These are phyloP conservation scores for Aphelenchoides besseyi DNA, from an alignment of 1,140 invertebrate species.

Conservation along the genomic window DNA sequence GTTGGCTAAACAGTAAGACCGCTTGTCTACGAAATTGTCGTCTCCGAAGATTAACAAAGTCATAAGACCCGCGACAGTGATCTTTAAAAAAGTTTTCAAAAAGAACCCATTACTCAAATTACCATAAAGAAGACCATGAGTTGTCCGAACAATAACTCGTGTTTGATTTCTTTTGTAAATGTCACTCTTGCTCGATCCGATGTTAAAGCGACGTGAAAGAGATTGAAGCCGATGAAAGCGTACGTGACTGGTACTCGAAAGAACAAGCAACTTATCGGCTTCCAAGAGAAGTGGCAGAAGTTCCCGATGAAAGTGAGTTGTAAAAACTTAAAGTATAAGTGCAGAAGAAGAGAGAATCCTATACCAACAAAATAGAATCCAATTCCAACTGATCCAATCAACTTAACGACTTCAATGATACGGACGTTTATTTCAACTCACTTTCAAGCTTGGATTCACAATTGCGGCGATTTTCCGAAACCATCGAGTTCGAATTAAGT, in stretches of 20 bases:
- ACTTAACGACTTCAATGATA: not conserved
- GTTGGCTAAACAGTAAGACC: not conserved
- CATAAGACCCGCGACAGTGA: not conserved
- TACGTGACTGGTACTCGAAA: not conserved
- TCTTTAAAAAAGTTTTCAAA: not conserved
- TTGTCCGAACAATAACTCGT: not conserved
- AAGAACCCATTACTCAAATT: not conserved
- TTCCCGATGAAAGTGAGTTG: not conserved
- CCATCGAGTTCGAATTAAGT: not conserved
- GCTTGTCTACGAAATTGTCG: not conserved
- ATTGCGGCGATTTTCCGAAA: not conserved
- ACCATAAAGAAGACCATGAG: not conserved
- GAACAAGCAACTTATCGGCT: not conserved
- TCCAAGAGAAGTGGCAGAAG: not conserved
- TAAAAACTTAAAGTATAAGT: not conserved
- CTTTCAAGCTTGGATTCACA: constrained; percentile 5
- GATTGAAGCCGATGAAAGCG: constrained; percentile 4
- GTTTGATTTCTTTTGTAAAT: not conserved
- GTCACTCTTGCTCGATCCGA: not conserved
- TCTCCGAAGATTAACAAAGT: not conserved
- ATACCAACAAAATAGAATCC: not conserved
- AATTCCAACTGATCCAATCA: not conserved
- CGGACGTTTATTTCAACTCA: not conserved
- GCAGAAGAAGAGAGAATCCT: not conserved
- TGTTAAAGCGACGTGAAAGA: not conserved